phyloP scores from a whole-genome alignment of 1,140 invertebrate genomes.

The Diachasmimorpha longicaudata region DNA sequence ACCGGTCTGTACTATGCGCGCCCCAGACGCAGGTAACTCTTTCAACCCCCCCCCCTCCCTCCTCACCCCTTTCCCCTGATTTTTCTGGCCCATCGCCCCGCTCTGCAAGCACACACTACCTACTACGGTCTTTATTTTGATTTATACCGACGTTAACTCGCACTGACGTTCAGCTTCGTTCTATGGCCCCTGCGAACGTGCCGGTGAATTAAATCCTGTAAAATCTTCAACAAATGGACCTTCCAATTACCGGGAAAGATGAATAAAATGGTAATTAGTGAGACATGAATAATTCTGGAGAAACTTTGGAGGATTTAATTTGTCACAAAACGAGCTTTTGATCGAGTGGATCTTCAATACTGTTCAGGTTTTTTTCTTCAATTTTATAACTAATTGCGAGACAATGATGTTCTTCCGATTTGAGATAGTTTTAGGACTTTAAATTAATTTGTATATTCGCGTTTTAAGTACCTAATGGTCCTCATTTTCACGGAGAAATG shows the following conservation, averaged over 20 bases:
- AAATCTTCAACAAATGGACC: slow-evolving; percentile 1
- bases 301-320: not conserved
- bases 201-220: slow-evolving; percentile 29
- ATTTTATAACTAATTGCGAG: no score
- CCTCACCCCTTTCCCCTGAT: slow-evolving; percentile 16
- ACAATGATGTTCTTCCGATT: no score
- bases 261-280: not conserved
- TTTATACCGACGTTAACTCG: slow-evolving; percentile 42
- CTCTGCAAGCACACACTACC: not conserved
- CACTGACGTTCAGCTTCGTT: slow-evolving; percentile 34
- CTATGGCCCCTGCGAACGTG: slow-evolving; percentile 25
- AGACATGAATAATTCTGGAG: not conserved
- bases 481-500: not conserved
- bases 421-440: no score
- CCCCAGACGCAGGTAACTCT: slow-evolving; percentile 30
- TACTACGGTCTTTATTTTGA: slow-evolving; percentile 38
- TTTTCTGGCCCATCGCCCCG: slow-evolving; percentile 35
- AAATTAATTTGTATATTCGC: no score
- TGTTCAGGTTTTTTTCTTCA: no score
- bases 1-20: not conserved
- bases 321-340: no score
- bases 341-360: no score
- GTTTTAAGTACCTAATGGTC: no score
- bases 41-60: slow-evolving; percentile 13
- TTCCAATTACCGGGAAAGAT: not conserved